Evolutionary conservation across 2,113 vertebrate species (phyloP), one percentile per base, ranked within the genome.

Genomic region (Strix aluco): DNA sequence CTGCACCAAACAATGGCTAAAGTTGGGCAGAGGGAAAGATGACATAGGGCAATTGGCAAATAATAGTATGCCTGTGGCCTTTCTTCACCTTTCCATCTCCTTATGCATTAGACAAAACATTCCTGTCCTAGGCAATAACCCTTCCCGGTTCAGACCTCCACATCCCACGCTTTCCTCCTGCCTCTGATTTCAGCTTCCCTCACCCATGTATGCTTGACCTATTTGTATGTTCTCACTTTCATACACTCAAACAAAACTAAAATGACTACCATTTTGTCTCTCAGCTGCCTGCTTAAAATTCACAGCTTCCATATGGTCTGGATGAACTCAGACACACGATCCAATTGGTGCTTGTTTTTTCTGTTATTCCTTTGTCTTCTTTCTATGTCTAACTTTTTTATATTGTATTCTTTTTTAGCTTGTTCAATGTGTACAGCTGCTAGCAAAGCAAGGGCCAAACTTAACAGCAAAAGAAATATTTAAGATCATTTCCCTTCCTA

Each of bases 51-150:
- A 78, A 44, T 94, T 96, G 81, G 57, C 55, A 87, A 89, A 63
- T 67, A 92, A 65, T 89, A 20, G 29, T 62, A 17, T 71, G 73
- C 42, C 90, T 49, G 42, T 84, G 65, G 80, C 90, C 72, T 88
- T 92, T 92, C 72, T 84, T 93, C 61, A 86, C 82, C 61, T 89
- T 91, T 81, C 75, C 57, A 55, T 52, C 80, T 93, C 59, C 38
- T 71, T 32, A 55, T 44, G 51, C 71, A 63, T 96, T 78, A 91
- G 23, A 36, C 40, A 81, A 90, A 78, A 71, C n/a, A 63, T 26
- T 69, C 13, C 38, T 12, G 13, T 75, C 46, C 59, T 34, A 63
- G n/a, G 47, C 27, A 93, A 55, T 29, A 74, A 67, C 15, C 16
- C 26, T 38, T 91, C 36, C 55, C 44, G 46, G 61, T 40, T 83